Conservation (phyloP, 1,140 invertebrate species). For the Acromyrmex echinatior region DNA sequence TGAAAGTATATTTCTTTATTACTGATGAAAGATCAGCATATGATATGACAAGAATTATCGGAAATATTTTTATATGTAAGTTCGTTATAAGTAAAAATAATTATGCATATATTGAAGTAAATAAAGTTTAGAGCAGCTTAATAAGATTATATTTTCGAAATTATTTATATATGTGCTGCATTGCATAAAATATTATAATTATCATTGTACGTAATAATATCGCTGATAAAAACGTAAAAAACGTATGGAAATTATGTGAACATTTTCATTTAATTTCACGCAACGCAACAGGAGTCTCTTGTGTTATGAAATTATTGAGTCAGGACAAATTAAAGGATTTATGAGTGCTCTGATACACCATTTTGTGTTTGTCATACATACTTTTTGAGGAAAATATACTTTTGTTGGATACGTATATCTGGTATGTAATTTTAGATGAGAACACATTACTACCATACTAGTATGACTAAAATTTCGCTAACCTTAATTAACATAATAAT, state of each 20-base stretch:
- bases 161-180: neutral
- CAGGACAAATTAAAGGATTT: neutral
- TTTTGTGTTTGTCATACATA: neutral
- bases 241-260: neutral
- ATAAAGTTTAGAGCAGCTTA: neutral
- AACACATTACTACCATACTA: neutral
- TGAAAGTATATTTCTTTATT: neutral
- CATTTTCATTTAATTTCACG: neutral
- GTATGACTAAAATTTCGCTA: slow-evolving; percentile 1
- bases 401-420: neutral
- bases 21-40: neutral
- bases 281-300: neutral
- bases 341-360: neutral
- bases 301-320: slow-evolving; percentile 2
- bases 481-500: slow-evolving; percentile 29
- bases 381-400: neutral
- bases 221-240: neutral
- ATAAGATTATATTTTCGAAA: neutral
- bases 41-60: too few relatives aligned
- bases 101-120: neutral
- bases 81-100: neutral
- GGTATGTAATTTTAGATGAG: slow-evolving; percentile 15
- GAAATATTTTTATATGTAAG: neutral
- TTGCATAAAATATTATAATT: neutral
- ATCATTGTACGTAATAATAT: neutral